Conservation (phyloP, 2,797 vertebrate species). For the Amblyraja radiata region DNA sequence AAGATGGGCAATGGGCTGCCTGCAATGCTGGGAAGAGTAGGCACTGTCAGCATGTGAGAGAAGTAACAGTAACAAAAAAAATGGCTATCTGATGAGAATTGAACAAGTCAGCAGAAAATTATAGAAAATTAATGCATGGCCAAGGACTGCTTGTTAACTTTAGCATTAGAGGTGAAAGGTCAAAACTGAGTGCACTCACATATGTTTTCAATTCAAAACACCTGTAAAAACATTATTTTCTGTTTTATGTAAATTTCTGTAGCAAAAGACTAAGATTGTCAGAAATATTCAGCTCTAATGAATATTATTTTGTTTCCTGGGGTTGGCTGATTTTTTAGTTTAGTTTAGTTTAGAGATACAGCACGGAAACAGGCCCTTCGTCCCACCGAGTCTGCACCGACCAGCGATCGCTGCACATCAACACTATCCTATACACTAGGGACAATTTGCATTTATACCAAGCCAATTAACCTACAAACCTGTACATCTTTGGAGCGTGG, state of each 20-base stretch:
- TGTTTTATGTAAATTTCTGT: conserved; percentile 27
- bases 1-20: background rate
- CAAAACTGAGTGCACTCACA: conserved; percentile 4
- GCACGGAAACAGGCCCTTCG: too few relatives aligned
- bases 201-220: conserved; percentile 30
- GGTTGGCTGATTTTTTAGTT: background rate
- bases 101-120: conserved; percentile 13
- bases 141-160: conserved; percentile 35
- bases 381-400: too few relatives aligned
- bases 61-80: background rate
- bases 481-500: too few relatives aligned
- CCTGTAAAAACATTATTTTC: conserved; percentile 32
- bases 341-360: too few relatives aligned
- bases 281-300: conserved; percentile 21
- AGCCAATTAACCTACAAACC: too few relatives aligned
- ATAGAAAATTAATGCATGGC: conserved; percentile 27
- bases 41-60: background rate
- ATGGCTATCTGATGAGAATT: conserved; percentile 22
- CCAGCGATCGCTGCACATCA: too few relatives aligned
- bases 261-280: conserved; percentile 17
- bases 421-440: too few relatives aligned
- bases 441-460: too few relatives aligned
- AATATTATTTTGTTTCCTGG: conserved; percentile 25
- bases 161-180: conserved; percentile 20
- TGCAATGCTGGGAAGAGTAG: background rate